Conservation (phyloP, 2,113 vertebrate species). For the Penelope pileata region DNA sequence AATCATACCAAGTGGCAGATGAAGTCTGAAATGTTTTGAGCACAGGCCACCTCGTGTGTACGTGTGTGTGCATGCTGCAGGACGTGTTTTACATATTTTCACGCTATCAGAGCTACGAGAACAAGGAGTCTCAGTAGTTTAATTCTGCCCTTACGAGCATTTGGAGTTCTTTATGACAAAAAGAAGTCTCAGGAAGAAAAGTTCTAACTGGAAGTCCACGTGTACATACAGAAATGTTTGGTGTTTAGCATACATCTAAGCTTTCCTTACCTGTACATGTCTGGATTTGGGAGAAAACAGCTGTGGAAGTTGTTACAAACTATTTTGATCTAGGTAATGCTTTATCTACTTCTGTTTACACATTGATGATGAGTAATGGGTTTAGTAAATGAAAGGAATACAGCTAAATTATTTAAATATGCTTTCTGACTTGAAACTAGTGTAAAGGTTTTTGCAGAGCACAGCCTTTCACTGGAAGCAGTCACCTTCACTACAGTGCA, state of each 20-base stretch:
- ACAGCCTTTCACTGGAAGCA: not conserved
- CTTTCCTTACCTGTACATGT: not conserved
- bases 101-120: not conserved
- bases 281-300: not conserved
- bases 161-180: not conserved
- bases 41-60: not conserved
- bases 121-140: not conserved
- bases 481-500: rapidly evolving
- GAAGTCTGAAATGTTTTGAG: conserved; percentile 8
- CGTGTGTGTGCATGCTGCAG: not conserved
- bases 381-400: not conserved
- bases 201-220: not conserved
- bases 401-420: not conserved
- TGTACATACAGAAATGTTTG: not conserved
- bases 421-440: not conserved
- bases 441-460: not conserved
- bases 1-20: not conserved
- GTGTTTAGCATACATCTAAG: not conserved
- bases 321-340: not conserved
- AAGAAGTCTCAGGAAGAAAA: not conserved
- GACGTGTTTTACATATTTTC: not conserved
- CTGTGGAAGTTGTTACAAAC: not conserved
- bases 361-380: not conserved
- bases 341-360: not conserved
- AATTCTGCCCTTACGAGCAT: not conserved